These are phyloP conservation scores for Coregonus sp. DNA, from an alignment of 2,797 vertebrate genomes.

Conservation along the genomic window DNA sequence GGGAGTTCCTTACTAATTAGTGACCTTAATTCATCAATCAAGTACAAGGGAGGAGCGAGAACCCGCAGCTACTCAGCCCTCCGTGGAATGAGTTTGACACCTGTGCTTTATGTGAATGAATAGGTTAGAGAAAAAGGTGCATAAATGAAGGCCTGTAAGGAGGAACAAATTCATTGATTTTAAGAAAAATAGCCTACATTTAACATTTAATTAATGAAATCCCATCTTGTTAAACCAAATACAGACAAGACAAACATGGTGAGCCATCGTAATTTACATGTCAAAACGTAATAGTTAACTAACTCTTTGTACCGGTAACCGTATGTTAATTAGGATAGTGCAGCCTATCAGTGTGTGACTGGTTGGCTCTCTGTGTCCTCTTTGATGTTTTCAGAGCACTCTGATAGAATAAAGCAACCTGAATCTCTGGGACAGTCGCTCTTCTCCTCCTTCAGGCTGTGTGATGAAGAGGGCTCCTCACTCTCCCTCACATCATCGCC, in stretches of 20 bases:
- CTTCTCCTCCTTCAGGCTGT: slow-evolving; percentile 72
- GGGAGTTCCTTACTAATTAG: no score
- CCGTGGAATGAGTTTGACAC: no score
- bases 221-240: slow-evolving; percentile 19
- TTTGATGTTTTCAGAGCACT: slow-evolving; percentile 87
- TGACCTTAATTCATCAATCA: no score
- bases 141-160: slow-evolving; percentile 57
- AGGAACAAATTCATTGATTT: slow-evolving; percentile 36
- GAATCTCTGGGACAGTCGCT: slow-evolving; percentile 95
- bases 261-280: slow-evolving; percentile 22
- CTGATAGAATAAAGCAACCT: slow-evolving; percentile 92
- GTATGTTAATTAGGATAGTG: slow-evolving; percentile 14
- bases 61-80: no score
- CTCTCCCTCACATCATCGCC: slow-evolving; percentile 67
- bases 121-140: background rate
- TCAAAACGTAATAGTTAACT: slow-evolving; percentile 12
- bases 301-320: background rate
- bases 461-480: slow-evolving; percentile 67
- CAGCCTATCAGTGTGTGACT: slow-evolving; percentile 10
- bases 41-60: no score
- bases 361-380: slow-evolving; percentile 76
- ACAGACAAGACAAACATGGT: slow-evolving; percentile 6
- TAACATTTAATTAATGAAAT: slow-evolving; percentile 32
- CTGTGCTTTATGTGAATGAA: background rate
- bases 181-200: slow-evolving; percentile 60